Evolutionary conservation across 2,888 invertebrate species (phyloP).

Genomic region (Lycophotia porphyrea): DNA sequence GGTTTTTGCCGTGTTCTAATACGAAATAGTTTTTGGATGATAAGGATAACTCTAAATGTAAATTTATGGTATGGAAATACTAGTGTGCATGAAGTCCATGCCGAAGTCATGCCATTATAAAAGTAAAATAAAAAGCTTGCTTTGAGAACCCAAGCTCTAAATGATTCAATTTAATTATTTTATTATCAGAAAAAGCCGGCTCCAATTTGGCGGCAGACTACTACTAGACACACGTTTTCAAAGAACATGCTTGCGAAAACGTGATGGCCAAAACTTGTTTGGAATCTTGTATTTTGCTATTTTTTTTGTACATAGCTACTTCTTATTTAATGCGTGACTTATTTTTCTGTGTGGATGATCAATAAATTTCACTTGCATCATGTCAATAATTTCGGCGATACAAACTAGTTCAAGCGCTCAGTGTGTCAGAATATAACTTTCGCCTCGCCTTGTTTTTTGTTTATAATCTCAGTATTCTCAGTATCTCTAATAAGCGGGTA

Average conservation of each 20-base stretch:
- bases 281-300: slow-evolving; percentile 18
- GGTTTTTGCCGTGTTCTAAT: slow-evolving; percentile 23
- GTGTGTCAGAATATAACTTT: slow-evolving; percentile 79
- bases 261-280: slow-evolving; percentile 40
- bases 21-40: neutral
- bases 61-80: neutral
- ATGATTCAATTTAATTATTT: slow-evolving; percentile 5
- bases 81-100: neutral
- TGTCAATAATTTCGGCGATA: slow-evolving; percentile 65
- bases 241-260: slow-evolving; percentile 26
- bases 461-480: slow-evolving; percentile 59
- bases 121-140: neutral
- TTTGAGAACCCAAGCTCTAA: neutral
- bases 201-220: slow-evolving; percentile 17
- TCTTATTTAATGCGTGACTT: slow-evolving; percentile 46
- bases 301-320: slow-evolving; percentile 1
- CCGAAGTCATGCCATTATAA: neutral
- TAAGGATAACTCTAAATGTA: neutral
- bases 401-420: slow-evolving; percentile 75
- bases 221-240: slow-evolving; percentile 5
- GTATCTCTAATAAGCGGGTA: slow-evolving; percentile 56
- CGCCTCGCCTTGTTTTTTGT: slow-evolving; percentile 70
- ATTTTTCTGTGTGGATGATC: slow-evolving; percentile 67
- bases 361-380: slow-evolving; percentile 67
- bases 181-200: slow-evolving; percentile 14